Base-by-base conservation (phyloP, 2,797 vertebrate genomes). In the Ctenopoma multispine region DNA sequence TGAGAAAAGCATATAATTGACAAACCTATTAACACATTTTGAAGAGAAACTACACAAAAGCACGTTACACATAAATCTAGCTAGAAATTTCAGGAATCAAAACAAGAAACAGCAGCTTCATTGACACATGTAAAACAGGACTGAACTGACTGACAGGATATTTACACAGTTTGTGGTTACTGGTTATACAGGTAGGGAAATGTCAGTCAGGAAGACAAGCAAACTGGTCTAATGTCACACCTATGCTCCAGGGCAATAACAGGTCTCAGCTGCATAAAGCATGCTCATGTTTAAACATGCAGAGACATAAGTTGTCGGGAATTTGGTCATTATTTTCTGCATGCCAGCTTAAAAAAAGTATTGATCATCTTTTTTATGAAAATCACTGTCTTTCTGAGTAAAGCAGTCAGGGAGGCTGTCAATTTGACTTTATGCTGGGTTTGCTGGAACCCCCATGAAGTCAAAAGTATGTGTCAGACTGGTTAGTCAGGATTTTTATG, bases 1-100 rank as follows among this genome's bases (percentile, higher is more conserved):
- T 96, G 70, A 66, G 51, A 34, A 46, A 64, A 72, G 48, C 14
- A 63, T 31, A 55, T 3, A 27, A 29, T 72, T 14, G 31, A 68
- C 4, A 44, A 3, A 63, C 4, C 7, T 2, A 0, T 71, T 24
- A 65, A 0, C 11, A 4, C 1, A 2, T 31, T 34, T 48, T 20
- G 14, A 29, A 40, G 44, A 23, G 3, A 54, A 23, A 29, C 17
- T 20, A 12, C 0, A 4, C 8, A 51, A 9, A 23, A 20, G 38
- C 21, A 12, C 5, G 5, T 34, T 34, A 9, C 7, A 34, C 4
- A 24, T 24, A 24, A 2, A n/a, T 56, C 14, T 15, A 13, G 23
- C 27, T 3, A 4, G 18, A 43, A 41, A 55, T 7, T 17, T 56
- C 2, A 31, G n/a, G 36, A 36, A 36, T 48, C 17, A 46, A 34